Conservation (phyloP, 2,888 invertebrate species). For the Protonemura montana region DNA sequence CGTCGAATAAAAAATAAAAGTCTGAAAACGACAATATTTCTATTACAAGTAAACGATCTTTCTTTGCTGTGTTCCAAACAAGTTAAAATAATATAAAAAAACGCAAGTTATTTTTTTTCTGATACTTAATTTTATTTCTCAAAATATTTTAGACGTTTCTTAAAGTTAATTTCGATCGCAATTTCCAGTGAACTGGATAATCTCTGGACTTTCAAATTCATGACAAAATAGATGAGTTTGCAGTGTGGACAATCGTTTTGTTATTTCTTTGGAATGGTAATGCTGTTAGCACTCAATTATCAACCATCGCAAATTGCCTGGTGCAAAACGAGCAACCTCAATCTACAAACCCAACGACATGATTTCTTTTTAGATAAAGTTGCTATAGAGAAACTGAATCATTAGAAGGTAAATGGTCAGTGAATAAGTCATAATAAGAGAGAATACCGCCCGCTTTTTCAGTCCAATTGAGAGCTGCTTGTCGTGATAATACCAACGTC, state of each 20-base stretch:
- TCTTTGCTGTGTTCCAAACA: too few relatives aligned
- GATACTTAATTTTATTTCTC: too few relatives aligned
- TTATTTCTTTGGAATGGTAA: background rate
- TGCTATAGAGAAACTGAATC: background rate
- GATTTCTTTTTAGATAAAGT: background rate
- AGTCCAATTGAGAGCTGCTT: background rate
- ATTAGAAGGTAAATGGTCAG: constrained; percentile 12
- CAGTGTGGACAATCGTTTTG: background rate
- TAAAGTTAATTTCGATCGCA: too few relatives aligned
- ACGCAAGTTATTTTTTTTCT: too few relatives aligned
- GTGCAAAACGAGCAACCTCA: background rate
- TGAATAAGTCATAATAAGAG: constrained; percentile 12
- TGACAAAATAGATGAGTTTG: too few relatives aligned
- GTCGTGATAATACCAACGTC: background rate
- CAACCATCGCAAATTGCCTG: background rate
- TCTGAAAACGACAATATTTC: too few relatives aligned
- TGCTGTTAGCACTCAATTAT: background rate
- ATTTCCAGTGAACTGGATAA: too few relatives aligned
- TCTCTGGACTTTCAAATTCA: too few relatives aligned
- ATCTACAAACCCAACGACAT: background rate
- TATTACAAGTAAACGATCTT: too few relatives aligned
- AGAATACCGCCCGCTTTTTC: background rate
- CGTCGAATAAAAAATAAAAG: too few relatives aligned
- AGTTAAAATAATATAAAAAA: too few relatives aligned
- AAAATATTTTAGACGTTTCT: too few relatives aligned